These are phyloP conservation scores for Parelbella ahira DNA, from an alignment of 2,888 invertebrate genomes.

Conservation along the genomic window DNA sequence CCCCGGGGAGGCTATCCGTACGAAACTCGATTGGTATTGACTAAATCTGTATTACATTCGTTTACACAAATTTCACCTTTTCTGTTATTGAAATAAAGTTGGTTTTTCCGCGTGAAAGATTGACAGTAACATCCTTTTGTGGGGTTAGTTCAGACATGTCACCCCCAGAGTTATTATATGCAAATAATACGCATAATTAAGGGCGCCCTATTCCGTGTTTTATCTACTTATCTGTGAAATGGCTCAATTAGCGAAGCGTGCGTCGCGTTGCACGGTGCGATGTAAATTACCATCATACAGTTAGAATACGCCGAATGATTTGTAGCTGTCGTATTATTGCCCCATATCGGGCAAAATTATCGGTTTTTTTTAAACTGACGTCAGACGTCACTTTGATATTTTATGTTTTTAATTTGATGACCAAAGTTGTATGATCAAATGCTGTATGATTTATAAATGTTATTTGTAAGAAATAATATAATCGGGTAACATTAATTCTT, in stretches of 20 bases:
- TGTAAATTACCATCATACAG: slow-evolving; percentile 48
- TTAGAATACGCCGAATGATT: slow-evolving; percentile 74
- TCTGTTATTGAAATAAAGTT: no score
- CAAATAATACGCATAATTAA: slow-evolving; percentile 77
- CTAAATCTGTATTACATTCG: slow-evolving; percentile 20
- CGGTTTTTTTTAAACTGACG: no score
- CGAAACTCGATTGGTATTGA: slow-evolving; percentile 31
- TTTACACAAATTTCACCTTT: no score
- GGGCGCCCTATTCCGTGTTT: slow-evolving; percentile 70
- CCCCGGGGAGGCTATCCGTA: slow-evolving; percentile 42
- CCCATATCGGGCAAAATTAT: no score
- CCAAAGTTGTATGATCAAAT: no score
- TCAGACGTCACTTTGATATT: no score
- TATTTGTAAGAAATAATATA: no score
- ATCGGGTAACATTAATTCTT: no score
- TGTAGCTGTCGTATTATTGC: slow-evolving; percentile 47
- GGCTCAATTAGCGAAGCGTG: slow-evolving; percentile 73
- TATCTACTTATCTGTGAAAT: slow-evolving; percentile 80
- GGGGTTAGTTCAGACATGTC: slow-evolving; percentile 42
- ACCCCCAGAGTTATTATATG: slow-evolving; percentile 74
- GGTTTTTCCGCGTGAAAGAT: slow-evolving; percentile 22
- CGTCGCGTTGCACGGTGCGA: slow-evolving; percentile 40
- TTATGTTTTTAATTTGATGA: no score
- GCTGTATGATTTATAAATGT: no score
- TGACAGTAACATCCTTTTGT: slow-evolving; percentile 30